Evolutionary conservation across 2,888 invertebrate genomes (phyloP), one percentile per base, ranked within the genome.

Genomic region (Idaea straminata): DNA sequence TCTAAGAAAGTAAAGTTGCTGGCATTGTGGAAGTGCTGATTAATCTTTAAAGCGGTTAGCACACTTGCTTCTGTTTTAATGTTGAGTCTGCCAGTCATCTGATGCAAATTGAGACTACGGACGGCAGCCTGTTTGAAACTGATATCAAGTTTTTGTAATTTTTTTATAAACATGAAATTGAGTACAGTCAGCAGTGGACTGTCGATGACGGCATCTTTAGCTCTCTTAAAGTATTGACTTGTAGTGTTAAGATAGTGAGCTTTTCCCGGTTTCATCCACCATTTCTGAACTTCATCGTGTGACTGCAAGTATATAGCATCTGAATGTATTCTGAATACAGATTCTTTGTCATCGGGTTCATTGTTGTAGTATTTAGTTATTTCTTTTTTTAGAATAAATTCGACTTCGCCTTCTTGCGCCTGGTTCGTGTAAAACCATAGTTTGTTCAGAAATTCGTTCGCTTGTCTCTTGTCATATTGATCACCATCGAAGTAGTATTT

Each of bases 361-460:
- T 69, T 66, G 61, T 76, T 76, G 64, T 79, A 79, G 16, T 77
- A 68, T 34, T 66, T 36, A 64, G 76, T 73, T 15, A 83, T 82
- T 72, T 80, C 78, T 4, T 64, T 67, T 66, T 83, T 83, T 4
- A 82, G 57, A 59, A 75, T 77, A 0, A 0, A 36, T 73, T 83
- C 83, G 4, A 83, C 76, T 66, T 66, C 63, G 61, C 77, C 75
- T 66, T 83, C 80, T 65, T 79, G 79, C 7, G 78, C 78, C 73
- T 83, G 83, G 62, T 80, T 74, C 15, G 82, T 76, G 47, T 82
- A 83, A 73, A 83, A 81, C 80, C 81, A 83, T 60, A 83, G 69
- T 63, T 77, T 78, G 34, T 64, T 64, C 35, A 83, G 69, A 72
- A 78, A 83, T n/a, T 80, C 75, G 65, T 73, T 65, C 0, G 79